Evolutionary conservation across 2,888 invertebrate genomes (phyloP).

Genomic region (Xylophagus ater): DNA sequence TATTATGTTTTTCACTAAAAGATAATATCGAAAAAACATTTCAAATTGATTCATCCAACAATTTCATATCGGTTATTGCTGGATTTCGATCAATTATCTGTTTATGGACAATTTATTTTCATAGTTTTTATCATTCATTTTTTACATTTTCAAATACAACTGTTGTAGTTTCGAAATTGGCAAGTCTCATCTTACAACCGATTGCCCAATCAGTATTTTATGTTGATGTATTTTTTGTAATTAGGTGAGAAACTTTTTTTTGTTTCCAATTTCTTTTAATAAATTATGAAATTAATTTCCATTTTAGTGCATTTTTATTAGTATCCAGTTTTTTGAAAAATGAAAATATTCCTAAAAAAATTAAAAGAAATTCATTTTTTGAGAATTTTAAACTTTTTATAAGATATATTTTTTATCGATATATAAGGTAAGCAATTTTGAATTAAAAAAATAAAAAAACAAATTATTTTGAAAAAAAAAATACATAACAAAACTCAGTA

Average conservation of each 20-base stretch:
- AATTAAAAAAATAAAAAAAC: too few relatives aligned
- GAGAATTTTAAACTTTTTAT: constrained; percentile 23
- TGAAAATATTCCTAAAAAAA: constrained; percentile 19
- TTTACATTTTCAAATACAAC: constrained; percentile 26
- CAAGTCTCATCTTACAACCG: constrained; percentile 24
- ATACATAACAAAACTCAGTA: too few relatives aligned
- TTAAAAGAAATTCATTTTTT: constrained; percentile 19
- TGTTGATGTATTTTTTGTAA: constrained; percentile 30
- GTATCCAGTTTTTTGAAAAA: constrained; percentile 28
- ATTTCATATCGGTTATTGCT: constrained; percentile 24
- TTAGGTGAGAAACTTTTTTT: constrained; percentile 22
- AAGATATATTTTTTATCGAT: constrained; percentile 25
- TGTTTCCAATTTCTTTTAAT: not conserved
- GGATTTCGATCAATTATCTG: constrained; percentile 27
- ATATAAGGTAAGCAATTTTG: constrained; percentile 27
- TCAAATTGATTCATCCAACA: constrained; percentile 20
- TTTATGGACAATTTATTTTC: constrained; percentile 29
- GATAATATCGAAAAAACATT: constrained; percentile 22
- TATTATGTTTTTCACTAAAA: constrained; percentile 25
- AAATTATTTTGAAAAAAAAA: too few relatives aligned
- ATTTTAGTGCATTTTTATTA: constrained; percentile 25
- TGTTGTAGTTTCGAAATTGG: constrained; percentile 25
- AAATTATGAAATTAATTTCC: not conserved
- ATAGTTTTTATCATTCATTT: constrained; percentile 29
- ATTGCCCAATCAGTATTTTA: constrained; percentile 27